Evolutionary conservation across 2,888 invertebrate genomes (phyloP).

Genomic region (Anthoptus insignis): DNA sequence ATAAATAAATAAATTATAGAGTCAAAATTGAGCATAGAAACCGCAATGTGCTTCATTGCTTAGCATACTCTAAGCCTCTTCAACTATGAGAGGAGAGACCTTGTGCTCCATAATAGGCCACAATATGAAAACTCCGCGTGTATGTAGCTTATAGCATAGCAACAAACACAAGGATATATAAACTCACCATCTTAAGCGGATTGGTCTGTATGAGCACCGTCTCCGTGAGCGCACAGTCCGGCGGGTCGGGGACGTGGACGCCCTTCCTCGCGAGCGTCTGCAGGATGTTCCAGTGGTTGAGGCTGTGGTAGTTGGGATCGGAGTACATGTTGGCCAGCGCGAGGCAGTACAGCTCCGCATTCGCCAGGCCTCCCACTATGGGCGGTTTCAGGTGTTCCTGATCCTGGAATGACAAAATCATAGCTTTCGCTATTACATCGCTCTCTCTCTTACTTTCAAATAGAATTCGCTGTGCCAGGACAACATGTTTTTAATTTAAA

Average conservation of each 20-base stretch:
- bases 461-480: no score
- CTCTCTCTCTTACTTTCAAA: no score
- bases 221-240: constrained; percentile 97
- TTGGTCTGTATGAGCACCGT: constrained; percentile 98
- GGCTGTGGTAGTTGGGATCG: constrained; percentile 98
- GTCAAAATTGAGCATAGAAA: no score
- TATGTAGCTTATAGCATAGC: no score
- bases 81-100: no score
- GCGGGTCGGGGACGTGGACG: constrained; percentile 93
- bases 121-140: no score
- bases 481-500: no score
- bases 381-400: constrained; percentile 98
- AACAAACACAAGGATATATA: no score
- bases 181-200: constrained; percentile 96
- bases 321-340: constrained; percentile 98
- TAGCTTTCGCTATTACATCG: not conserved
- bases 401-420: constrained; percentile 87
- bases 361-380: constrained; percentile 96
- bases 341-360: constrained; percentile 97
- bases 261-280: constrained; percentile 98
- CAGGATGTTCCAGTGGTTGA: constrained; percentile 98
- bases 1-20: no score
- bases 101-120: no score
- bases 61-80: no score
- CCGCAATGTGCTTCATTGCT: no score